Evolutionary conservation across 2,888 invertebrate genomes (phyloP).

Genomic region (Caenorhabditis zanzibari): DNA sequence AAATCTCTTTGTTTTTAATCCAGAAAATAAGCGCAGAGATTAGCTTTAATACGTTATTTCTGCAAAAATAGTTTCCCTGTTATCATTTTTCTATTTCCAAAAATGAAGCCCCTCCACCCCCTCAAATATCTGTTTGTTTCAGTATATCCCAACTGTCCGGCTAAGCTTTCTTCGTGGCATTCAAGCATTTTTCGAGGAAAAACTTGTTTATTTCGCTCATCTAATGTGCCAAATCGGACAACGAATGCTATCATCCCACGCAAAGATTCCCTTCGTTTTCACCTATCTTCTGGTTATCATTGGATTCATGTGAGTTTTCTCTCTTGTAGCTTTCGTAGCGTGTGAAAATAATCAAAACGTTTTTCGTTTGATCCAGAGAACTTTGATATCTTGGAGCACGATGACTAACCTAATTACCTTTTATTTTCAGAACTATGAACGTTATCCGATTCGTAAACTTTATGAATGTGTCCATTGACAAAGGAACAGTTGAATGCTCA

Average conservation of each 20-base stretch:
- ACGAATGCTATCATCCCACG: slow-evolving; percentile 31
- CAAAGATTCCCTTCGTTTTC: slow-evolving; percentile 59
- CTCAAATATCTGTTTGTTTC: slow-evolving; percentile 10
- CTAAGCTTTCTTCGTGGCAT: slow-evolving; percentile 40
- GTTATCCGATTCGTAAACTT: slow-evolving; percentile 43
- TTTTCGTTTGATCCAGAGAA: neutral
- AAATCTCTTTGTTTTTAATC: neutral
- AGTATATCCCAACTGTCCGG: slow-evolving; percentile 53
- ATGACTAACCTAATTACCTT: neutral
- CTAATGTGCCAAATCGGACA: slow-evolving; percentile 61
- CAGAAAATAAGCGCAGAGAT: slow-evolving; percentile 14
- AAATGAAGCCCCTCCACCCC: slow-evolving; percentile 8
- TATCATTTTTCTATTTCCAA: neutral
- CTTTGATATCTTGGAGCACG: neutral
- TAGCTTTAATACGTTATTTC: slow-evolving; percentile 3
- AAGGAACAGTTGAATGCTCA: slow-evolving; percentile 55
- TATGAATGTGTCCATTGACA: slow-evolving; percentile 53
- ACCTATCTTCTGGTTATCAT: slow-evolving; percentile 47
- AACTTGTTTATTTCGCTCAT: slow-evolving; percentile 63
- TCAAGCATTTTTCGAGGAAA: slow-evolving; percentile 65
- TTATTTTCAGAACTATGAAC: slow-evolving; percentile 46
- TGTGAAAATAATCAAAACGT: neutral
- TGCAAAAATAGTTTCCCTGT: slow-evolving; percentile 32
- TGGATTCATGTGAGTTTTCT: slow-evolving; percentile 57
- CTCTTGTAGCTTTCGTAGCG: neutral